phyloP scores from a whole-genome alignment of 2,797 vertebrate genomes.

The Chaetophractus vellerosus region DNA sequence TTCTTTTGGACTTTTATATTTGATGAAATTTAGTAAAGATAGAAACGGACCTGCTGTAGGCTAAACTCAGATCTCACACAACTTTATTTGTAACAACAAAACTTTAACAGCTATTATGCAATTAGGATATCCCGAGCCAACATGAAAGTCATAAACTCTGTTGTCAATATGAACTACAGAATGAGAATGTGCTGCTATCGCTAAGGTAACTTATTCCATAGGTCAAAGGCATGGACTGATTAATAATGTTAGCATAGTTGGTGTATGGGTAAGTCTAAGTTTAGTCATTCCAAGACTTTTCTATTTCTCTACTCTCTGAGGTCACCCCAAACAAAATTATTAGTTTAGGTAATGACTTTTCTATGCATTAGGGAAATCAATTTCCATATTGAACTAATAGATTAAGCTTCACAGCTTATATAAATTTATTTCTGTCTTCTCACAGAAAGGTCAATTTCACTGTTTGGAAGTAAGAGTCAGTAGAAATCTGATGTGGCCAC shows the following conservation, averaged over 20 bases:
- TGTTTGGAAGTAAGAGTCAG: constrained; percentile 23
- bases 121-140: constrained; percentile 72
- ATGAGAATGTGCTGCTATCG: neutral
- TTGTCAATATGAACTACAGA: neutral
- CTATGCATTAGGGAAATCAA: constrained; percentile 19
- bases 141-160: neutral
- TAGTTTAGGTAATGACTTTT: constrained; percentile 48
- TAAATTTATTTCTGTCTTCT: constrained; percentile 58
- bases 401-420: constrained; percentile 29
- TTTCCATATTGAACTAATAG: constrained; percentile 65
- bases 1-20: neutral
- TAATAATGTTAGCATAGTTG: neutral
- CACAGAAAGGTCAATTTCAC: constrained; percentile 29
- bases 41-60: constrained; percentile 88
- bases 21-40: constrained; percentile 76
- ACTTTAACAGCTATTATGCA: constrained; percentile 86
- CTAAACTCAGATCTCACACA: constrained; percentile 90
- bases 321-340: constrained; percentile 66
- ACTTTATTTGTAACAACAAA: constrained; percentile 91
- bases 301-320: constrained; percentile 24
- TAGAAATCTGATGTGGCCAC: neutral
- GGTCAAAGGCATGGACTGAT: constrained; percentile 1
- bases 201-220: neutral
- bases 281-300: neutral
- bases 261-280: neutral